Percentiles rank a stretch among this genome's conserved stretches.
These are phyloP conservation scores for Dipodomys spectabilis DNA, from an alignment of 2,113 vertebrate species.

Conservation along the genomic window DNA sequence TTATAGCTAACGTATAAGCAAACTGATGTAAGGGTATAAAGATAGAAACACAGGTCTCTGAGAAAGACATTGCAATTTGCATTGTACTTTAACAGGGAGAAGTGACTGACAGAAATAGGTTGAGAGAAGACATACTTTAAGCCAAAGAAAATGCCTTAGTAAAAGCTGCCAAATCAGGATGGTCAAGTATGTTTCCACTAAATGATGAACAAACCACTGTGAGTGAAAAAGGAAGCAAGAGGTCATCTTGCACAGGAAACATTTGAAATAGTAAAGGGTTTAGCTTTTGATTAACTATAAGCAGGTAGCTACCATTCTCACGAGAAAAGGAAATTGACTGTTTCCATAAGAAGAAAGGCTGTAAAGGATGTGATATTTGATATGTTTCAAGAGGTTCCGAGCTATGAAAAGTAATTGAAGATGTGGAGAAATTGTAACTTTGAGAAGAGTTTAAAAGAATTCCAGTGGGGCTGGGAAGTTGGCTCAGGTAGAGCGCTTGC, in stretches of 20 bases:
- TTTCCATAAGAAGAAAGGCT: background rate
- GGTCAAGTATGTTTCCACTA: background rate
- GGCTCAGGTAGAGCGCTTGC: too few species aligned
- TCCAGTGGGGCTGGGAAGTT: background rate
- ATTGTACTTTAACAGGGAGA: background rate
- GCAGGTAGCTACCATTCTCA: background rate
- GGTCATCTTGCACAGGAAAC: background rate
- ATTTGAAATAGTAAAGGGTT: slow-evolving; percentile 14
- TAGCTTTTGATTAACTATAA: slow-evolving; percentile 26
- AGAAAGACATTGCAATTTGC: slow-evolving; percentile 10
- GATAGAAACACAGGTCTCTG: slow-evolving; percentile 11
- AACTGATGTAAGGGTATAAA: background rate
- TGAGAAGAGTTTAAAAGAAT: slow-evolving; percentile 15
- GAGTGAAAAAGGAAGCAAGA: background rate
- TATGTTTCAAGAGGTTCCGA: background rate
- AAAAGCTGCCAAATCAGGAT: slow-evolving; percentile 7
- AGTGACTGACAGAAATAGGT: background rate
- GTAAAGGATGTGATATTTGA: background rate
- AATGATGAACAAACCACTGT: background rate
- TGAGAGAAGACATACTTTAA: background rate
- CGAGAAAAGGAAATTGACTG: background rate
- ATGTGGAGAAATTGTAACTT: background rate
- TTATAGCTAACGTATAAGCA: slow-evolving; percentile 54
- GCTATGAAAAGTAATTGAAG: background rate
- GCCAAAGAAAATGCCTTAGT: background rate